phyloP scores from a whole-genome alignment of 1,140 invertebrate species.

The Anagrus nilaparvatae region DNA sequence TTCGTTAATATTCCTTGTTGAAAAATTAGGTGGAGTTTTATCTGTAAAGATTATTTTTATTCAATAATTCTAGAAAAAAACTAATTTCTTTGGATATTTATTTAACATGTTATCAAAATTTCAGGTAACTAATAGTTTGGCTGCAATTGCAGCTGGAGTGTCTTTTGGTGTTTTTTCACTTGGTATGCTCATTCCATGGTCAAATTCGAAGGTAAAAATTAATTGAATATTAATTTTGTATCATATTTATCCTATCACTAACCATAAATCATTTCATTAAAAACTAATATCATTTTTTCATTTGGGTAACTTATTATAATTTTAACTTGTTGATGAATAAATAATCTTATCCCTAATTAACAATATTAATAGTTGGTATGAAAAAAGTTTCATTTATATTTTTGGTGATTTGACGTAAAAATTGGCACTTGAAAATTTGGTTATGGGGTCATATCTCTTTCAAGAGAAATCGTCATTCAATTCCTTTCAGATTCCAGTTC shows the following conservation, averaged over 20 bases:
- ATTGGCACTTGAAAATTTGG: neutral
- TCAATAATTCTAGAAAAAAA: too few species aligned
- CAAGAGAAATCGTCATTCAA: slow-evolving; percentile 1
- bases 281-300: too few species aligned
- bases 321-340: too few species aligned
- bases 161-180: slow-evolving; percentile 77
- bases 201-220: slow-evolving; percentile 50
- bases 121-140: slow-evolving; percentile 66
- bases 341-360: too few species aligned
- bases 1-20: slow-evolving; percentile 56
- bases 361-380: too few species aligned
- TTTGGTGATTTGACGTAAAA: too few species aligned
- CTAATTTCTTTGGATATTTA: neutral
- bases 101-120: neutral
- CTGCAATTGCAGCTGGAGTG: slow-evolving; percentile 73
- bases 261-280: too few species aligned
- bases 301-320: too few species aligned
- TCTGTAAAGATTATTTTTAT: slow-evolving; percentile 42
- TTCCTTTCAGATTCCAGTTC: slow-evolving; percentile 7
- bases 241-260: too few species aligned
- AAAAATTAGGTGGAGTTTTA: slow-evolving; percentile 61
- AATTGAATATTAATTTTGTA: slow-evolving; percentile 1
- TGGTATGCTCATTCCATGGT: slow-evolving; percentile 76
- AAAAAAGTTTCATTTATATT: too few species aligned
- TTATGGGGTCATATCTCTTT: neutral